Evolutionary conservation across 2,797 vertebrate species (phyloP).

Genomic region (Gobio occitaniae): DNA sequence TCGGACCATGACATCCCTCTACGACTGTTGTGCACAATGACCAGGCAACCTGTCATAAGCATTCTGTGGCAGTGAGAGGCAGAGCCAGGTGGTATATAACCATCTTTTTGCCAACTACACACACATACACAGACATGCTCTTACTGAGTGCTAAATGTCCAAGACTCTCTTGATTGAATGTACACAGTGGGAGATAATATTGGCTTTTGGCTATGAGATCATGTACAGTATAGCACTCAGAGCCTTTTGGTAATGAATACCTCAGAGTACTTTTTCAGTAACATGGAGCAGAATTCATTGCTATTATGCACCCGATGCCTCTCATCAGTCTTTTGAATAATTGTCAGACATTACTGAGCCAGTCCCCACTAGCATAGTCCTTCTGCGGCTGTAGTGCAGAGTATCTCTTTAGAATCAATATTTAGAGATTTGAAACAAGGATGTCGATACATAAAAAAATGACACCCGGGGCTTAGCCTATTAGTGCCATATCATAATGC

Average conservation of each 20-base stretch:
- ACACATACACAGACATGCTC: conserved; percentile 10
- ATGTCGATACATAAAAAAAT: background rate
- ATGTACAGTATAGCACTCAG: conserved; percentile 35
- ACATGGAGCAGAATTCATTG: conserved; percentile 15
- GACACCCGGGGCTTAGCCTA: background rate
- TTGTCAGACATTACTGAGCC: conserved; percentile 41
- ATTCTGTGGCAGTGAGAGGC: conserved; percentile 72
- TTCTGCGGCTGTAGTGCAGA: conserved; percentile 14
- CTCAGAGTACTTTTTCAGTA: conserved; percentile 29
- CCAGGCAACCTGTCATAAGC: conserved; percentile 73
- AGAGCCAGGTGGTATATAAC: conserved; percentile 76
- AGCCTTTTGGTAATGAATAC: conserved; percentile 24
- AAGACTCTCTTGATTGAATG: conserved; percentile 20
- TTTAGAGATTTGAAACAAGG: conserved; percentile 38
- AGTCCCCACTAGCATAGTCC: conserved; percentile 44
- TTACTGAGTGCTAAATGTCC: conserved; percentile 2
- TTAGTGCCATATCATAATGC: background rate
- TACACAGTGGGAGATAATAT: conserved; percentile 26
- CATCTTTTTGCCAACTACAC: conserved; percentile 60
- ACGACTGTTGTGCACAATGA: conserved; percentile 73
- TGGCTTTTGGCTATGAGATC: conserved; percentile 41
- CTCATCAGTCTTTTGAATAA: conserved; percentile 40
- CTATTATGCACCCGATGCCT: conserved; percentile 13
- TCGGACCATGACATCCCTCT: conserved; percentile 74
- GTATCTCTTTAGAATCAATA: conserved; percentile 40